phyloP scores from a whole-genome alignment of 1,140 invertebrate genomes.

The Dermatophagoides farinae region DNA sequence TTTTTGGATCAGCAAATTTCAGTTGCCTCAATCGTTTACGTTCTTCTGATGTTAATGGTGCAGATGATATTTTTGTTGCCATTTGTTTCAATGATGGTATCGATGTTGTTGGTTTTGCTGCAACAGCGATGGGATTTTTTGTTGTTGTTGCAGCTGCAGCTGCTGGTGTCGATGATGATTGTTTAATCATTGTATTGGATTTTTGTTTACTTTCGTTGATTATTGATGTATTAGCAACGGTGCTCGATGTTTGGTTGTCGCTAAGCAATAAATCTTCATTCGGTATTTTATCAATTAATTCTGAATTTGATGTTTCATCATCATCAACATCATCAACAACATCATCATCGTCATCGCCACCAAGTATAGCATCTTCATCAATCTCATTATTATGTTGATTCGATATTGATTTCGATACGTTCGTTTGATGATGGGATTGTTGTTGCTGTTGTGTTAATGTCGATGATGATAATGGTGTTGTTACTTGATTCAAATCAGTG shows the following conservation, averaged over 20 bases:
- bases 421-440: too few relatives aligned
- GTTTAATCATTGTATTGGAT: neutral
- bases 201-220: neutral
- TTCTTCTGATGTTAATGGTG: neutral
- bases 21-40: neutral
- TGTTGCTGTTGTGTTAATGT: neutral
- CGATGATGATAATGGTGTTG: too few relatives aligned
- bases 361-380: constrained; percentile 5
- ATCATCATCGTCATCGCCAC: neutral
- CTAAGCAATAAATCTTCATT: too few relatives aligned
- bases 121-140: neutral
- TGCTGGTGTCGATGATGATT: neutral
- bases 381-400: constrained; percentile 2
- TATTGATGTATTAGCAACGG: neutral
- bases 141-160: neutral
- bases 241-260: neutral
- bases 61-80: neutral
- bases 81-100: constrained; percentile 1
- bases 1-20: constrained; percentile 4
- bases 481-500: neutral
- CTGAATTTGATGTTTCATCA: neutral
- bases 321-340: too few relatives aligned
- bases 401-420: neutral
- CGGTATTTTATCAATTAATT: too few relatives aligned
- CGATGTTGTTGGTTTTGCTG: neutral